These are phyloP conservation scores for human (Homo sapiens) DNA, from an alignment of 2,113 vertebrate species.

Conservation along the genomic window GRCh38 chr9:114422001-114422500, in stretches of 20 bases:
- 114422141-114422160: too few species aligned
- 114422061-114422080: neutral
- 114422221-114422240: neutral
- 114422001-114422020: neutral
- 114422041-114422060: neutral
- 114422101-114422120: rapidly evolving
- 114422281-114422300: rapidly evolving
- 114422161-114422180: rapidly evolving
- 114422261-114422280: rapidly evolving
- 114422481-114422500: neutral
- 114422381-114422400: rapidly evolving
- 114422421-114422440: neutral
- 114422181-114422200: neutral
- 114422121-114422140: neutral
- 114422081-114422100: neutral
- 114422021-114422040: neutral
- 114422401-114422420: neutral
- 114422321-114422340: rapidly evolving
- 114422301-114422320: neutral
- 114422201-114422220: neutral
- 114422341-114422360: neutral
- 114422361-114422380: rapidly evolving
- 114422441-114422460: neutral
- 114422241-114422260: rapidly evolving
- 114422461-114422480: neutral